phyloP scores from a whole-genome alignment of 2,113 vertebrate species.

The Thalassoma bifasciatum region DNA sequence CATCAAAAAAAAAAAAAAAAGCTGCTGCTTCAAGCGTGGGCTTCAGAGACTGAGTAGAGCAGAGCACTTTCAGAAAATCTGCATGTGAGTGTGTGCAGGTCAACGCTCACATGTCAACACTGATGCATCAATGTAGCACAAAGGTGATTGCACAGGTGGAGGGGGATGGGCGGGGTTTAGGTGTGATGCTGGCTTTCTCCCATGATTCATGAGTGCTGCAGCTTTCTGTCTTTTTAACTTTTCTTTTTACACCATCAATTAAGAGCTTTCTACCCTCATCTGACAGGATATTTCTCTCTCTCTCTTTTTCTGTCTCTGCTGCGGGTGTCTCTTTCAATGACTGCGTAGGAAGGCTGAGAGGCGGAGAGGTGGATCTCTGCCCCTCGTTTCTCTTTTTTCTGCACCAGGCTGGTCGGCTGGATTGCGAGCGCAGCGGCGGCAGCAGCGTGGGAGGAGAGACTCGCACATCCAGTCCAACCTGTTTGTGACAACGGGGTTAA shows the following conservation, averaged over 20 bases:
- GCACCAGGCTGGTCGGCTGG: slow-evolving; percentile 11
- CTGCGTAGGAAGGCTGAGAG: slow-evolving; percentile 44
- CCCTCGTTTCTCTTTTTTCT: slow-evolving; percentile 31
- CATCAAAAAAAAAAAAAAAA: too few species aligned
- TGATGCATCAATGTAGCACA: not conserved
- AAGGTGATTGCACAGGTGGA: slow-evolving; percentile 19
- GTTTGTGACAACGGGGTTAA: slow-evolving; percentile 35
- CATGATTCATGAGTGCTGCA: slow-evolving; percentile 18
- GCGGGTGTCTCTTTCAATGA: slow-evolving; percentile 58
- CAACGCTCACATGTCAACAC: not conserved
- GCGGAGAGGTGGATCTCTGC: slow-evolving; percentile 35
- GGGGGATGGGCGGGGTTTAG: not conserved
- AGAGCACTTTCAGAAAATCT: slow-evolving; percentile 13
- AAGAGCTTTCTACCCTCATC: slow-evolving; percentile 18
- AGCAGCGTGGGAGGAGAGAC: slow-evolving; percentile 50
- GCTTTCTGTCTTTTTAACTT: slow-evolving; percentile 16
- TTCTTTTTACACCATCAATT: slow-evolving; percentile 29
- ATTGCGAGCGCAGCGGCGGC: slow-evolving; percentile 31
- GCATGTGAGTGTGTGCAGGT: slow-evolving; percentile 24
- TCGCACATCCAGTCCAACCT: slow-evolving; percentile 58
- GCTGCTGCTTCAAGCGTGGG: slow-evolving; percentile 7
- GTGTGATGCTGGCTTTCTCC: not conserved
- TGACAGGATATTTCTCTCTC: slow-evolving; percentile 12
- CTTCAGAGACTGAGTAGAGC: slow-evolving; percentile 24
- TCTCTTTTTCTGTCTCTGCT: slow-evolving; percentile 11